Evolutionary conservation across 2,113 vertebrate species (phyloP).

Genomic region (Talpa occidentalis): DNA sequence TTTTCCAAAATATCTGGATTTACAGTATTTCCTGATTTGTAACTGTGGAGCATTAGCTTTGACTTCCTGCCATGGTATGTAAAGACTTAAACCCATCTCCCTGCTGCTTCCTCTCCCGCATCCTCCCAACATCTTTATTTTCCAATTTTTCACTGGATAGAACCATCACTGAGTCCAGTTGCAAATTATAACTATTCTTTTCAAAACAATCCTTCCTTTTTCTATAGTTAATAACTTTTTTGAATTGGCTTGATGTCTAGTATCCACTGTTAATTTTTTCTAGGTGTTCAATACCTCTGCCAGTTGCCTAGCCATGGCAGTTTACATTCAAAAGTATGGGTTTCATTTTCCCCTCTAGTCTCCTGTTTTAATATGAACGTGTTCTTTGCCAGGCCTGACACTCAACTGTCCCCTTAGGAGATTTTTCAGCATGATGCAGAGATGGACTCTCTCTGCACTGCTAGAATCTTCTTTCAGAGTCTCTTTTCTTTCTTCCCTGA

Average conservation of each 20-base stretch:
- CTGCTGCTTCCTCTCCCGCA: background rate
- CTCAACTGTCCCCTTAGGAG: background rate
- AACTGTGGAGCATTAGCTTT: background rate
- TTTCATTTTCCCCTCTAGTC: background rate
- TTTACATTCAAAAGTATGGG: background rate
- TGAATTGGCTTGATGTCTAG: background rate
- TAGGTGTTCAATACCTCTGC: background rate
- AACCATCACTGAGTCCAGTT: background rate
- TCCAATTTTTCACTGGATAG: background rate
- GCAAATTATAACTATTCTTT: background rate
- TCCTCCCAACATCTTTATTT: background rate
- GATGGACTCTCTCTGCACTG: background rate
- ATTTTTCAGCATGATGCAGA: accelerated
- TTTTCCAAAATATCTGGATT: background rate
- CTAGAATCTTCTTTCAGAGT: background rate
- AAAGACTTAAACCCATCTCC: background rate
- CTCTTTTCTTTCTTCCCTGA: background rate
- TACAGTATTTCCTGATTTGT: background rate
- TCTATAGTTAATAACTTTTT: background rate
- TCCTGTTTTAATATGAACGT: no score
- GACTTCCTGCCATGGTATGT: background rate
- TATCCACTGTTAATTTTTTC: background rate
- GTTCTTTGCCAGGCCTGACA: background rate
- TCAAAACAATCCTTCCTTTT: background rate
- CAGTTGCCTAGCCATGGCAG: background rate